Conservation (phyloP, 2,797 vertebrate genomes). For the Garrulus glandarius region DNA sequence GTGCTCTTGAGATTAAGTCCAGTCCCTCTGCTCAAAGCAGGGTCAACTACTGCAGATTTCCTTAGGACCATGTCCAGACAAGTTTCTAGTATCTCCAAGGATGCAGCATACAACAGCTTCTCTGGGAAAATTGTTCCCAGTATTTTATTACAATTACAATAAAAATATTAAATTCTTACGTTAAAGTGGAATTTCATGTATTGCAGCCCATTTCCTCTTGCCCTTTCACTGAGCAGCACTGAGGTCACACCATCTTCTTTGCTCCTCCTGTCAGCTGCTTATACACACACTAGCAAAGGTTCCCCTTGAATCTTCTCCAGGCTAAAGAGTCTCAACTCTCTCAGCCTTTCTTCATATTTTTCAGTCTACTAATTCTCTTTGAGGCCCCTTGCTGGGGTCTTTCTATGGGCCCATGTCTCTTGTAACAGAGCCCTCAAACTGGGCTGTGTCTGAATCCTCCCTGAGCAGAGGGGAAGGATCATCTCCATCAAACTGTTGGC, state of each 20-base stretch:
- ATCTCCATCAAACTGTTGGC: not conserved
- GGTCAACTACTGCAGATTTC: not conserved
- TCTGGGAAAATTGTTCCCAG: not conserved
- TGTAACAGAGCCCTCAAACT: not conserved
- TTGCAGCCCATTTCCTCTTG: not conserved
- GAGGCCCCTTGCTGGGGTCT: not conserved
- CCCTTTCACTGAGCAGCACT: not conserved
- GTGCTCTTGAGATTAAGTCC: not conserved
- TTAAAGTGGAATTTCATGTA: not conserved
- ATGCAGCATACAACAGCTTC: not conserved
- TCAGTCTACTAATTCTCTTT: not conserved
- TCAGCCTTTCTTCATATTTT: not conserved
- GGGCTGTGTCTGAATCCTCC: not conserved
- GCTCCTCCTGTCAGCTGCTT: rapidly evolving
- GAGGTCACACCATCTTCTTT: not conserved
- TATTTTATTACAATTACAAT: not conserved
- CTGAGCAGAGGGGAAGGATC: not conserved
- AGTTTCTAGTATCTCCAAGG: not conserved
- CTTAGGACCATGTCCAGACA: not conserved
- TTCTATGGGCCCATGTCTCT: not conserved
- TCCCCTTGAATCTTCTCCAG: not conserved
- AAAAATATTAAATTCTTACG: rapidly evolving
- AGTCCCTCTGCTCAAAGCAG: not conserved
- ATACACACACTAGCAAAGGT: not conserved
- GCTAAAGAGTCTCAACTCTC: not conserved